phyloP scores from a whole-genome alignment of 2,888 invertebrate genomes.

The Brachypalpus laphriformis region DNA sequence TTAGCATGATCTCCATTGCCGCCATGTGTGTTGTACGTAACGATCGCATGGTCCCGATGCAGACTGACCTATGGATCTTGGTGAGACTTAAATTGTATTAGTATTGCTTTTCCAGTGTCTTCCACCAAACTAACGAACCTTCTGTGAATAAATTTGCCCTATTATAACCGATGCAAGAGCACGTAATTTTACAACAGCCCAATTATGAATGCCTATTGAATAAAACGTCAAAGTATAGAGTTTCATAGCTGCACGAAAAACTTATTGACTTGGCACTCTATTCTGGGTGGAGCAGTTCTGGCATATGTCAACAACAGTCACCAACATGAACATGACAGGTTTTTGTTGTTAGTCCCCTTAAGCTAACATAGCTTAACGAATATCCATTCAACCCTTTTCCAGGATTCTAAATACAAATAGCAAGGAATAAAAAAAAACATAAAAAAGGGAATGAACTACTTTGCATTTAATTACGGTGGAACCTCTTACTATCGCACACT shows the following conservation, averaged over 20 bases:
- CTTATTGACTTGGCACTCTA: conserved; percentile 2
- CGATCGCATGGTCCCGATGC: too few species aligned
- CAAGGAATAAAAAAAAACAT: conserved; percentile 26
- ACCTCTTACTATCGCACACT: conserved; percentile 37
- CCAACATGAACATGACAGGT: conserved; percentile 58
- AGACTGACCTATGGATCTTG: too few species aligned
- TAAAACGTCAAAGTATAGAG: conserved; percentile 12
- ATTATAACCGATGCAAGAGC: too few species aligned
- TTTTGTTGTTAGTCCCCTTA: conserved; percentile 14
- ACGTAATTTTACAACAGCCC: too few species aligned
- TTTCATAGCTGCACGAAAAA: background rate
- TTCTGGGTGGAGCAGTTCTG: conserved; percentile 67
- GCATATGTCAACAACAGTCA: conserved; percentile 70
- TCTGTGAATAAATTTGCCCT: too few species aligned
- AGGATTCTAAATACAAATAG: conserved; percentile 60
- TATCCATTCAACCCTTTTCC: conserved; percentile 43
- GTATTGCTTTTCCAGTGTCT: too few species aligned
- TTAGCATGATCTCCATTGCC: too few species aligned
- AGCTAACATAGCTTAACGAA: conserved; percentile 22
- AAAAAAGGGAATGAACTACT: conserved; percentile 41
- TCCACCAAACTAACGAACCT: too few species aligned
- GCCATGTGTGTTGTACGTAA: too few species aligned
- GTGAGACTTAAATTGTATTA: too few species aligned
- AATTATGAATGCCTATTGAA: background rate
- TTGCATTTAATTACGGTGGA: conserved; percentile 73